Evolutionary conservation across 2,888 invertebrate species (phyloP), one percentile per base, ranked within the genome.

Genomic region (Hirtodrosophila trivittata): DNA sequence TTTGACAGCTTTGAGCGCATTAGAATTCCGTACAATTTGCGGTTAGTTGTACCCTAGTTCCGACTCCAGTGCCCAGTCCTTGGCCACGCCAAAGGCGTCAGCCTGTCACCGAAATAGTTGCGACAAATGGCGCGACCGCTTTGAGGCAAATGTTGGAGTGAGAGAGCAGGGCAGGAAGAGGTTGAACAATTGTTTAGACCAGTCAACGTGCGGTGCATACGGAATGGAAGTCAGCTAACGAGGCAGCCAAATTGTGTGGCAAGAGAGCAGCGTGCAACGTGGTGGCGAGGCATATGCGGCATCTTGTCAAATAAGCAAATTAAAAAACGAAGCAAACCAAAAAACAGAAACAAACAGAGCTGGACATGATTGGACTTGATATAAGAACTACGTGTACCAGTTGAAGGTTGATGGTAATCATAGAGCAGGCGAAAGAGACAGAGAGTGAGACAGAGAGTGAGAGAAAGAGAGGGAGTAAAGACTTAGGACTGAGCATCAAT

Each of bases 71-170:
- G n/a, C n/a, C n/a, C n/a, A n/a, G n/a, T n/a, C n/a, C n/a, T n/a
- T n/a, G n/a, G n/a, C n/a, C n/a, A n/a, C n/a, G n/a, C n/a, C n/a
- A n/a, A n/a, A n/a, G n/a, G n/a, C n/a, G n/a, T n/a, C n/a, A n/a
- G 62, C 43, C 66, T 76, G 84, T 59, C 84, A 58, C 59, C 26
- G 28, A 84, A 80, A 80, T 86, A 80, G 85, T 84, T 82, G 68
- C 25, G 70, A 45, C 45, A 52, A 65, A 75, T 69, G 52, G 52
- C 62, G 46, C 43, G 54, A 37, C n/a, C 70, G 49, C 30, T 47
- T 51, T 49, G 8, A 54, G 56, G 35, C 67, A 28, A n/a, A n/a
- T n/a, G n/a, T n/a, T n/a, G n/a, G n/a, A n/a, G n/a, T n/a, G n/a
- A n/a, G n/a, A n/a, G n/a, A n/a, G n/a, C n/a, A n/a, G n/a, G n/a